Evolutionary conservation across 2,797 vertebrate species (phyloP).

Genomic region (Phataginus tricuspis): DNA sequence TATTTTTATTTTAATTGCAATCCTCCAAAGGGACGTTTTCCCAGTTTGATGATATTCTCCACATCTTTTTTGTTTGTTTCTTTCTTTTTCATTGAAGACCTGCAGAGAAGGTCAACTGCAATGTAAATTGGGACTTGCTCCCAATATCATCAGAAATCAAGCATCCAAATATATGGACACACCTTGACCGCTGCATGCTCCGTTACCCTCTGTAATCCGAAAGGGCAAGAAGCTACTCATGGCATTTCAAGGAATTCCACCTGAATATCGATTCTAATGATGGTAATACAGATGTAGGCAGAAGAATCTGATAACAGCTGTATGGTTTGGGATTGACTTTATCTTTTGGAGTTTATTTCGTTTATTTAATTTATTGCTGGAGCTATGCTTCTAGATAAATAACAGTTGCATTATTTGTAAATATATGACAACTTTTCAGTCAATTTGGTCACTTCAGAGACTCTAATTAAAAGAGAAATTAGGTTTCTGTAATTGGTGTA

Average conservation of each 20-base stretch:
- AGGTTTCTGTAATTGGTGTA: background rate
- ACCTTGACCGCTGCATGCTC: background rate
- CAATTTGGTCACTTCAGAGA: background rate
- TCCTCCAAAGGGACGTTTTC: background rate
- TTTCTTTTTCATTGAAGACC: background rate
- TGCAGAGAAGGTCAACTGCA: background rate
- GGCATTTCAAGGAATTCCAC: background rate
- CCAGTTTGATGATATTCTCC: background rate
- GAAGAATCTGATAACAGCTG: background rate
- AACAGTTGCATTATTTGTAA: background rate
- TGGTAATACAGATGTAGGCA: background rate
- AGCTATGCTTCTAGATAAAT: background rate
- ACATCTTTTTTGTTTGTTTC: background rate
- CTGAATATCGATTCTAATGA: background rate
- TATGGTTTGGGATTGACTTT: background rate
- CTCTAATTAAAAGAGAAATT: background rate
- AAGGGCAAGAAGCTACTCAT: background rate
- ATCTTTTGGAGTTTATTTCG: background rate
- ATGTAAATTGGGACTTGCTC: background rate
- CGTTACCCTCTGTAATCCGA: background rate
- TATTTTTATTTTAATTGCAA: background rate
- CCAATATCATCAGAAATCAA: background rate
- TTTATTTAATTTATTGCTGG: background rate
- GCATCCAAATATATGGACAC: background rate
- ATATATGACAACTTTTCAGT: background rate